These are phyloP conservation scores for Trigoniulus corallinus DNA, from an alignment of 1,140 invertebrate genomes.

Conservation along the genomic window DNA sequence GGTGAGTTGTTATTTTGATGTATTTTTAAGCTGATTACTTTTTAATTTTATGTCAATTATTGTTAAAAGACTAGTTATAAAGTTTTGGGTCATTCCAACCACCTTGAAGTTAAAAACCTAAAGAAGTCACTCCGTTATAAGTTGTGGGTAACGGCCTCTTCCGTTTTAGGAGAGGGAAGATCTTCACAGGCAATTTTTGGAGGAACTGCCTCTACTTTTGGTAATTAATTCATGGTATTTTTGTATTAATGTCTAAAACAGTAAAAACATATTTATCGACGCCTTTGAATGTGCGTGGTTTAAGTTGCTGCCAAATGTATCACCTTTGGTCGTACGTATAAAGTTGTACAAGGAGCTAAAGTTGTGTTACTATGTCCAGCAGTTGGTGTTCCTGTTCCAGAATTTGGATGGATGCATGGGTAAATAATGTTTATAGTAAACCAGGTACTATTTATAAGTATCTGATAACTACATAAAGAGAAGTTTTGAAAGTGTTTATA, in stretches of 20 bases:
- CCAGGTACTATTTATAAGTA: too few relatives aligned
- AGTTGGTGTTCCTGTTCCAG: conserved; percentile 71
- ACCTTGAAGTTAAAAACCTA: neutral
- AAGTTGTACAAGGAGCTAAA: neutral
- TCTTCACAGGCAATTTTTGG: conserved; percentile 2
- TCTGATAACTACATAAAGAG: too few relatives aligned
- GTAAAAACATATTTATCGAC: too few relatives aligned
- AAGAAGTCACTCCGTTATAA: conserved; percentile 30
- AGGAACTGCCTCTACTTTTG: neutral
- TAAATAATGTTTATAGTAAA: neutral
- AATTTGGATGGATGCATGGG: conserved; percentile 49
- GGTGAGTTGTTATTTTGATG: neutral
- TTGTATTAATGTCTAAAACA: too few relatives aligned
- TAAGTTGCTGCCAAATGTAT: neutral
- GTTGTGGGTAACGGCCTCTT: conserved; percentile 22
- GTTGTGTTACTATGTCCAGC: conserved; percentile 67
- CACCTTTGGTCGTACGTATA: neutral
- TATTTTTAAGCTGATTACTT: neutral
- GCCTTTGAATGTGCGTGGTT: too few relatives aligned
- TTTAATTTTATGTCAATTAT: neutral
- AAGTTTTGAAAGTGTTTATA: too few relatives aligned
- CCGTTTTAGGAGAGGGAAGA: conserved; percentile 20
- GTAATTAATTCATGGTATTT: neutral
- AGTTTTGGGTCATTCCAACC: neutral
- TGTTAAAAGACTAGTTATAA: neutral